Percentiles rank a stretch among this genome's conserved stretches.
These are phyloP conservation scores for Sialia sialis DNA, from an alignment of 2,113 vertebrate species.

Conservation along the genomic window DNA sequence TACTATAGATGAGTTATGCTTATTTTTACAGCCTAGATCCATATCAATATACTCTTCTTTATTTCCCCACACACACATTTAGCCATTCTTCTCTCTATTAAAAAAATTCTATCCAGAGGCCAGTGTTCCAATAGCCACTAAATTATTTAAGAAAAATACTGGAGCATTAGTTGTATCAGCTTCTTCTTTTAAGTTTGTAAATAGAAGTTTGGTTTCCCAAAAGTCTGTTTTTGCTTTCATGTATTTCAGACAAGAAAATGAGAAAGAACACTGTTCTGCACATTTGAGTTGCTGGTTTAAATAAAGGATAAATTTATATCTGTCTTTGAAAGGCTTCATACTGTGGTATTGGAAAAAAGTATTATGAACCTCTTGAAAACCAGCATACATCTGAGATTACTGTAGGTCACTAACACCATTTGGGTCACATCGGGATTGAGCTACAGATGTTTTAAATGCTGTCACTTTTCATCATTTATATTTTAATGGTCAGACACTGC, in stretches of 20 bases:
- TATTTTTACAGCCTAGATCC: background rate
- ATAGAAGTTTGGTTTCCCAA: background rate
- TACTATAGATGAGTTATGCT: background rate
- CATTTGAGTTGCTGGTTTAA: background rate
- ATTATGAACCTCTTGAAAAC: background rate
- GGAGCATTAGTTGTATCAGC: background rate
- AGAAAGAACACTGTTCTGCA: background rate
- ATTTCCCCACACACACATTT: background rate
- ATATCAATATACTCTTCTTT: background rate
- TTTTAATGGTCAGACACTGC: constrained; percentile 13
- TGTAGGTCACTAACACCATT: background rate
- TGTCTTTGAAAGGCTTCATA: background rate
- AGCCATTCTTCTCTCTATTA: background rate
- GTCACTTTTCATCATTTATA: background rate
- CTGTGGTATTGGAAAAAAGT: background rate
- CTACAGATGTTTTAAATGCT: background rate
- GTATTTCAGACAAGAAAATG: background rate
- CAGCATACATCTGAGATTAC: background rate
- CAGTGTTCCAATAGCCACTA: background rate
- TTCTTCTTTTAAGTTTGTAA: background rate
- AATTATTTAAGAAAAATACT: background rate
- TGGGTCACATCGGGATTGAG: background rate
- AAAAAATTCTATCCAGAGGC: background rate
- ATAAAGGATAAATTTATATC: background rate
- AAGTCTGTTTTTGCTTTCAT: background rate